Base-by-base conservation (phyloP, 2,113 vertebrate species). In the Myotis davidii region DNA sequence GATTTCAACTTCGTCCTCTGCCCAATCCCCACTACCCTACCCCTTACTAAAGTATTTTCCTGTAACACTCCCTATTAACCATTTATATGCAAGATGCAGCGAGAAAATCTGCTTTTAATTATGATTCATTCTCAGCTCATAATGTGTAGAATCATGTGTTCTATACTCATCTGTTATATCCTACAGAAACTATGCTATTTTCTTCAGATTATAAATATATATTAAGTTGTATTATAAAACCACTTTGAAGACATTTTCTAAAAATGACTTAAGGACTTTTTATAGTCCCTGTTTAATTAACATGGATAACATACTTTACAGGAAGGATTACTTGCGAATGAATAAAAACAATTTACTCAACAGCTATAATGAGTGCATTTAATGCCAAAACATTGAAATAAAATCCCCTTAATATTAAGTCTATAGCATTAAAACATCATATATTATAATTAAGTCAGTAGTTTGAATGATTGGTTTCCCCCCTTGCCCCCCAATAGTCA, bases 221-320 rank as follows among this genome's bases (percentile, higher is more conserved):
- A 92, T 96, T 94, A 92, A 76, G 50, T 23, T 87, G 52, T 27
- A 85, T 74, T 88, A 88, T 37, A n/a, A 96, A 97, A 91, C 25
- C 3, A 2, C 73, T 95, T 91, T 93, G 73, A 95, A 89, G 93
- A 95, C 45, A 76, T 79, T 94, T 97, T 94, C 91, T 97, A 95
- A 97, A 96, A 97, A 97, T 97, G 97, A 93, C 88, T 96, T 96
- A 94, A 95, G 94, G 91, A 95, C 91, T 86, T 96, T 96, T 96
- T 96, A 97, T 77, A 45, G 94, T 97, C 93, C 91, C 94, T 96
- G 91, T 96, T 97, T 97, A 97, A 97, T 97, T 97, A 97, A 94
- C 78, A 88, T 52, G 93, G 93, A 96, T 95, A 96, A 91, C 73
- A 96, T 89, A 89, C 64, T 95, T 97, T 96, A 94, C 21, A 96